These are phyloP conservation scores for Drosophila lowei DNA, from an alignment of 1,140 invertebrate genomes.

Conservation along the genomic window DNA sequence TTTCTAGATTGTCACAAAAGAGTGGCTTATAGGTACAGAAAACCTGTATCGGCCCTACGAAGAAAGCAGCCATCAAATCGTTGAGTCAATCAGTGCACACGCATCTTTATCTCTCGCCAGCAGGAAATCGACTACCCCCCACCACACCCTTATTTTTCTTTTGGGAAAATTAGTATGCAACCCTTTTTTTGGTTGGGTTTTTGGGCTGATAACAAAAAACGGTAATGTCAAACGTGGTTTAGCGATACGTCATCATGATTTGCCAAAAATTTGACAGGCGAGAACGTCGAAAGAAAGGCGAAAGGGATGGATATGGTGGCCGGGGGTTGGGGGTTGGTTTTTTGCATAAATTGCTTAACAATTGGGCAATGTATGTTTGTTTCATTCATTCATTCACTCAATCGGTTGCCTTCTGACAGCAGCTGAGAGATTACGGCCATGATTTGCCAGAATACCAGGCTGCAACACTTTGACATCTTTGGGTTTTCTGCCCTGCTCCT, in stretches of 20 bases:
- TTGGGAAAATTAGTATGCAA: conserved; percentile 61
- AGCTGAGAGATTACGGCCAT: conserved; percentile 71
- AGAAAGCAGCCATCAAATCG: conserved; percentile 3
- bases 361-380: conserved; percentile 54
- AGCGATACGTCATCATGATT: conserved; percentile 79
- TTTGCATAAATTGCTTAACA: conserved; percentile 74
- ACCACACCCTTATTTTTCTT: background rate
- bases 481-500: background rate
- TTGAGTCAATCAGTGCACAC: conserved; percentile 31
- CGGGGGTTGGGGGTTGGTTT: conserved; percentile 18
- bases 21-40: background rate
- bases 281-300: conserved; percentile 44
- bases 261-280: conserved; percentile 75
- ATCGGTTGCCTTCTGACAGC: conserved; percentile 57
- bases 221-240: conserved; percentile 69
- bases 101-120: conserved; percentile 36
- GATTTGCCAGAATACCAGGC: conserved; percentile 60
- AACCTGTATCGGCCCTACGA: background rate
- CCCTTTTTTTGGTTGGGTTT: conserved; percentile 34
- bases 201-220: conserved; percentile 40
- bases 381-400: conserved; percentile 39
- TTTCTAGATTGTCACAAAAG: background rate
- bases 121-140: conserved; percentile 15
- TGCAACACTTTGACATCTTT: conserved; percentile 61
- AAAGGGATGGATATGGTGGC: background rate